These are phyloP conservation scores for Sebastes iracundus DNA, from an alignment of 2,797 vertebrate genomes.

Conservation along the genomic window DNA sequence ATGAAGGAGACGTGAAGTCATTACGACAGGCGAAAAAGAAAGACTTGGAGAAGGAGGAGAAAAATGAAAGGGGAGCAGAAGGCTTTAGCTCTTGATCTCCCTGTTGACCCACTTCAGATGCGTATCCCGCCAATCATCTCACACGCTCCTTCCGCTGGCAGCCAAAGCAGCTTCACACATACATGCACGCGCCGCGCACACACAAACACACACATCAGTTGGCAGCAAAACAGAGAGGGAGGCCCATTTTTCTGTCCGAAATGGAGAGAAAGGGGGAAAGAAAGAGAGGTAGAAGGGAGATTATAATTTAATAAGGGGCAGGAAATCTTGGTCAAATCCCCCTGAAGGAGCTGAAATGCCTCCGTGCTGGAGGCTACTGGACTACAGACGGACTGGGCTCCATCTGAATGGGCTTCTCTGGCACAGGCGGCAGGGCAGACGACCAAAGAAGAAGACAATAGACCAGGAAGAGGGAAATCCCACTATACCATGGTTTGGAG, in stretches of 20 bases:
- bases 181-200: conserved; percentile 8
- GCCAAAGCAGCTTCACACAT: conserved; percentile 44
- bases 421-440: conserved; percentile 44
- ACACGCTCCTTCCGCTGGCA: conserved; percentile 46
- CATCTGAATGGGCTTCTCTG: conserved; percentile 68
- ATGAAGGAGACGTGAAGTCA: conserved; percentile 53
- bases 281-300: conserved; percentile 73
- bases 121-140: conserved; percentile 60
- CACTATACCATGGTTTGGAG: conserved; percentile 8
- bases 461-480: conserved; percentile 32
- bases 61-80: conserved; percentile 59
- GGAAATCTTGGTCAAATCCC: conserved; percentile 86
- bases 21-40: conserved; percentile 26
- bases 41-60: conserved; percentile 35
- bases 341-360: conserved; percentile 79
- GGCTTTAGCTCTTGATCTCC: conserved; percentile 62
- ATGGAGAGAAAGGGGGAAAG: conserved; percentile 49
- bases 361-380: conserved; percentile 74
- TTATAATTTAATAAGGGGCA: conserved; percentile 87
- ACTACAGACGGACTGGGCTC: conserved; percentile 62
- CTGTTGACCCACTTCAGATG: conserved; percentile 72
- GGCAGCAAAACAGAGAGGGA: conserved; percentile 72
- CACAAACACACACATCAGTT: conserved; percentile 61
- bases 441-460: conserved; percentile 46
- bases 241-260: conserved; percentile 65